A percentile compares a stretch with the other conserved stretches of the same genome.
phyloP scores from a whole-genome alignment of 2,113 vertebrate species.

The Eleginops maclovinus region DNA sequence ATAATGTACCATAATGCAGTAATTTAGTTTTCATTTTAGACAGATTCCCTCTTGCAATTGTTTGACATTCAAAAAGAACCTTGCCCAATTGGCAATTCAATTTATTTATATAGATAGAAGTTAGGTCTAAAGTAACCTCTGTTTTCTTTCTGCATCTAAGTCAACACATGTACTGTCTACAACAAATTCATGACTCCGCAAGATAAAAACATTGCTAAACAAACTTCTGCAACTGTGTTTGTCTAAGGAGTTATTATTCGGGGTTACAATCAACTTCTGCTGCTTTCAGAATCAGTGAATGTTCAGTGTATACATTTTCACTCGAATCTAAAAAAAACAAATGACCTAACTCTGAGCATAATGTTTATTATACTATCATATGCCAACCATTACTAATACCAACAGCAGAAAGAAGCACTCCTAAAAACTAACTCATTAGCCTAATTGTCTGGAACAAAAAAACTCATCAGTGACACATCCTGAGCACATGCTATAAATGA shows the following conservation, averaged over 20 bases:
- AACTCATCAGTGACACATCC: conserved; percentile 49
- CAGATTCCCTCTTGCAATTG: background rate
- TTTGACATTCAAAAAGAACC: background rate
- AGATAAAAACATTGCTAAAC: background rate
- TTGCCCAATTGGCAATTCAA: background rate
- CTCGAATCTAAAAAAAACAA: conserved; percentile 12
- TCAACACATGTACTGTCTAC: background rate
- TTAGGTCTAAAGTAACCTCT: background rate
- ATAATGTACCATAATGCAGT: background rate
- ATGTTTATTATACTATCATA: conserved; percentile 28
- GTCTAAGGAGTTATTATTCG: background rate
- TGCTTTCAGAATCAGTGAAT: background rate
- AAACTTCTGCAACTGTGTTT: background rate
- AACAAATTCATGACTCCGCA: too few species aligned
- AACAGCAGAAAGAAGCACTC: conserved; percentile 1
- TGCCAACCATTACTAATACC: conserved; percentile 13
- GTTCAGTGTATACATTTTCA: background rate
- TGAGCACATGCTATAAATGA: conserved; percentile 54
- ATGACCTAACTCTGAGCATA: conserved; percentile 15
- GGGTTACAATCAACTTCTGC: background rate
- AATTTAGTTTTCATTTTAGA: background rate
- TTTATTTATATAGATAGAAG: background rate
- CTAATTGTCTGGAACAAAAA: conserved; percentile 53
- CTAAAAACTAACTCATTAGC: conserved; percentile 47
- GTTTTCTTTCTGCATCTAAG: background rate